These are phyloP conservation scores for Thryonomys swinderianus DNA, from an alignment of 2,113 vertebrate species.

Conservation along the genomic window DNA sequence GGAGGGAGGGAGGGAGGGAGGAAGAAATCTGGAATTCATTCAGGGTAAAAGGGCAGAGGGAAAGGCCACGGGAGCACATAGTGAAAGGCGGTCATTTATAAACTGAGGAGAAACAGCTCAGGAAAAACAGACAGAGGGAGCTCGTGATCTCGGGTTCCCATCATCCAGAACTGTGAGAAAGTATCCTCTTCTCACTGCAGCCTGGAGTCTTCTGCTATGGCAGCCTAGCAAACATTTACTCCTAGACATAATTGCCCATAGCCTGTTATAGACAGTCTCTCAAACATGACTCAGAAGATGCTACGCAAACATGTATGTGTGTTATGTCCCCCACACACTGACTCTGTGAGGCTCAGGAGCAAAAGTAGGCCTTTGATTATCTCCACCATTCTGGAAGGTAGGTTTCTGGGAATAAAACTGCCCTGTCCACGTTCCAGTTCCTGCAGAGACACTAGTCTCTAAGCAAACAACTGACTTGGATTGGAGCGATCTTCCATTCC, in stretches of 20 bases:
- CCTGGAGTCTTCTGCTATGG: background rate
- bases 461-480: background rate
- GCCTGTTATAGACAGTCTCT: background rate
- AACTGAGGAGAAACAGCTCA: background rate
- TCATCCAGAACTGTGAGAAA: background rate
- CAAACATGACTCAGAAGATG: background rate
- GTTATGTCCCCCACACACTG: background rate
- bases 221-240: background rate
- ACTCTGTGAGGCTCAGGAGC: background rate
- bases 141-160: background rate
- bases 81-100: background rate
- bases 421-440: background rate
- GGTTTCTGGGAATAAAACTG: background rate
- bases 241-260: background rate
- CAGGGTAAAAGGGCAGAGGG: background rate
- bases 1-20: too few species aligned
- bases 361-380: background rate
- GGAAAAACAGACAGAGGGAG: background rate
- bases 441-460: background rate
- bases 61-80: background rate
- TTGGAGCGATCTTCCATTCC: background rate
- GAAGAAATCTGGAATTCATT: background rate
- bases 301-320: background rate
- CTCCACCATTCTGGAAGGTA: background rate
- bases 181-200: background rate